These are phyloP conservation scores for Blennius ocellaris DNA, from an alignment of 2,113 vertebrate genomes.

Conservation along the genomic window DNA sequence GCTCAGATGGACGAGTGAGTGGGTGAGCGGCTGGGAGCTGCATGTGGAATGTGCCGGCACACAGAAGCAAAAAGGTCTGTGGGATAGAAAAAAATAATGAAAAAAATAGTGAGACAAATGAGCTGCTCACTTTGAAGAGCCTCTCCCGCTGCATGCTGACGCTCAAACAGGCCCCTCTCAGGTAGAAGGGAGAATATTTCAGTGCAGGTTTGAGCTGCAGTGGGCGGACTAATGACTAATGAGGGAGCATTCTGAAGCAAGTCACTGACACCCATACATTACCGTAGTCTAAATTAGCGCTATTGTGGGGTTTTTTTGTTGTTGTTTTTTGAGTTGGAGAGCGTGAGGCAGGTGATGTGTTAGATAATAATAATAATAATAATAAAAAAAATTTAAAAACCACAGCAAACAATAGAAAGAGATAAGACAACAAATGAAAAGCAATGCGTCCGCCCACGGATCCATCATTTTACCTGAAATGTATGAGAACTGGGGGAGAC, in stretches of 20 bases:
- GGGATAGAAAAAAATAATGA: conserved; percentile 40
- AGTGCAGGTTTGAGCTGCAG: conserved; percentile 6
- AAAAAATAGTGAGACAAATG: conserved; percentile 30
- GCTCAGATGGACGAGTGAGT: conserved; percentile 56
- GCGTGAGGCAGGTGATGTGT: neutral
- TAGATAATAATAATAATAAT: neutral
- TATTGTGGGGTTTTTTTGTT: conserved; percentile 11
- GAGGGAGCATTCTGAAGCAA: neutral
- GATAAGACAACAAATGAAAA: neutral
- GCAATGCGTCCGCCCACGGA: no score
- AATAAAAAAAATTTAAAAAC: no score
- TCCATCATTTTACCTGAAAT: no score
- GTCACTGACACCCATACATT: neutral
- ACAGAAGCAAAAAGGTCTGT: conserved; percentile 4
- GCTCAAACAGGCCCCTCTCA: conserved; percentile 21
- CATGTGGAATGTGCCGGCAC: conserved; percentile 68
- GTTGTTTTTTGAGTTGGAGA: conserved; percentile 6
- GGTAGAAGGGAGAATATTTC: conserved; percentile 10
- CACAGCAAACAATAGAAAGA: neutral
- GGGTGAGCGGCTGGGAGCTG: conserved; percentile 58
- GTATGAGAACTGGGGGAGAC: no score
- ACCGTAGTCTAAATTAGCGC: neutral
- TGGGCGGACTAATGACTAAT: neutral
- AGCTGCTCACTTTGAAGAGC: conserved; percentile 42
- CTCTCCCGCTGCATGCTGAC: conserved; percentile 21